Percentiles rank a stretch among this genome's conserved stretches.
Evolutionary conservation across 2,888 invertebrate species (phyloP).

Genomic region (Timandra comae): DNA sequence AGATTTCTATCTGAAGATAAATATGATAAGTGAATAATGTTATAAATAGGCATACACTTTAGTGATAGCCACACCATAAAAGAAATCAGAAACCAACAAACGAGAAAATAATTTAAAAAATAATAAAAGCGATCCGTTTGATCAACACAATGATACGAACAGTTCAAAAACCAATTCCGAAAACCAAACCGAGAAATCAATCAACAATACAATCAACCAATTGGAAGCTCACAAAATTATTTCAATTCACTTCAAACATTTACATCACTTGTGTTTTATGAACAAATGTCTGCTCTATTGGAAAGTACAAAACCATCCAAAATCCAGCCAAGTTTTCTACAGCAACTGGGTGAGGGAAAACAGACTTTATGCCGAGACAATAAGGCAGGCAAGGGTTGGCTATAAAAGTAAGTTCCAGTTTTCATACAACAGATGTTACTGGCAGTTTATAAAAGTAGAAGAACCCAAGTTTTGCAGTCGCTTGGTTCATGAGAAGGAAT

Average conservation of each 20-base stretch:
- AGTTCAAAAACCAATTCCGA: too few relatives aligned
- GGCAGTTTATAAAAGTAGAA: constrained; percentile 52
- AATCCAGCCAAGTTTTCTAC: constrained; percentile 14
- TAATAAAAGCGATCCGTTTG: too few relatives aligned
- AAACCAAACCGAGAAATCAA: too few relatives aligned
- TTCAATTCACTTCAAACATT: constrained; percentile 16
- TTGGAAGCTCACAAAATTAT: constrained; percentile 18
- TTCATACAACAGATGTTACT: constrained; percentile 68
- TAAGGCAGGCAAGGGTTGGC: background rate
- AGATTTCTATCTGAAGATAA: too few relatives aligned
- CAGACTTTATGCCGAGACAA: constrained; percentile 13
- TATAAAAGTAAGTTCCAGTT: constrained; percentile 19
- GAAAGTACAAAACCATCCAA: constrained; percentile 54
- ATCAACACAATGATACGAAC: too few relatives aligned
- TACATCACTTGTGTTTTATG: constrained; percentile 52
- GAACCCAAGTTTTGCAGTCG: constrained; percentile 52
- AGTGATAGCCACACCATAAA: too few relatives aligned
- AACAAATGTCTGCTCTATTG: constrained; percentile 49
- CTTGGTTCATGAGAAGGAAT: constrained; percentile 58
- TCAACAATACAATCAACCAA: constrained; percentile 5
- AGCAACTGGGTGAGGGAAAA: constrained; percentile 12
- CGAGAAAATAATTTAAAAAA: too few relatives aligned
- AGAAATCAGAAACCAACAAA: too few relatives aligned
- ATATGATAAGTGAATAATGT: too few relatives aligned
- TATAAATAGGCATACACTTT: too few relatives aligned